phyloP scores from a whole-genome alignment of 2,113 vertebrate genomes.

The Mus spicilegus region DNA sequence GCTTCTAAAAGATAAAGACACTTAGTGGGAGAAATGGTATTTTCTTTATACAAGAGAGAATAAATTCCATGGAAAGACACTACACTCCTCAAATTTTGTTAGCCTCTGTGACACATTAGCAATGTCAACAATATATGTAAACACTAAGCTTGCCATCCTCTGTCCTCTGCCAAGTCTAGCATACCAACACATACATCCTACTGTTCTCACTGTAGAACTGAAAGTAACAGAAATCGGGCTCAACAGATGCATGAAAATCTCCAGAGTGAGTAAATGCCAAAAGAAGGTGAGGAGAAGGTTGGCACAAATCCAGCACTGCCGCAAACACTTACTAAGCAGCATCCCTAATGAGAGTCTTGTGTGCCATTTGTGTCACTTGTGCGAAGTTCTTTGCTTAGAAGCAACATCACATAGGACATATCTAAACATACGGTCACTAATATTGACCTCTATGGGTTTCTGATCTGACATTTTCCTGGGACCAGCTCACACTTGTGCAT shows the following conservation, averaged over 20 bases:
- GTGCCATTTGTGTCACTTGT: background rate
- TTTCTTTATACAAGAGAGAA: background rate
- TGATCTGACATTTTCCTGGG: slow-evolving; percentile 65
- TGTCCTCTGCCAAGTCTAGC: background rate
- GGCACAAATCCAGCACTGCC: background rate
- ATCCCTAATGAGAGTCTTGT: slow-evolving; percentile 15
- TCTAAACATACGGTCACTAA: background rate
- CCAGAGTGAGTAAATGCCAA: background rate
- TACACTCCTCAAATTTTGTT: slow-evolving; percentile 6
- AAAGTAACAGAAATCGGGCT: background rate
- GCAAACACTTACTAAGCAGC: background rate
- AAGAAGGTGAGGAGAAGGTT: background rate
- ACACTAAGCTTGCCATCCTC: background rate
- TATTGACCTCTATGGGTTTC: slow-evolving; percentile 54
- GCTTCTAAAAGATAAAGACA: background rate
- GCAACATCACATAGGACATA: slow-evolving; percentile 46
- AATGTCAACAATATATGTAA: background rate
- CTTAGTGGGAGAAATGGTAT: background rate
- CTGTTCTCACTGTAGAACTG: background rate
- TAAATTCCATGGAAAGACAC: background rate
- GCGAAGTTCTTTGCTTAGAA: slow-evolving; percentile 43
- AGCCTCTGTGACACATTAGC: background rate
- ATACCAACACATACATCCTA: background rate
- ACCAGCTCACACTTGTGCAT: slow-evolving; percentile 29
- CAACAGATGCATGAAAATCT: background rate